Evolutionary conservation across 2,888 invertebrate genomes (phyloP).

Genomic region (Hecatera dysodea): DNA sequence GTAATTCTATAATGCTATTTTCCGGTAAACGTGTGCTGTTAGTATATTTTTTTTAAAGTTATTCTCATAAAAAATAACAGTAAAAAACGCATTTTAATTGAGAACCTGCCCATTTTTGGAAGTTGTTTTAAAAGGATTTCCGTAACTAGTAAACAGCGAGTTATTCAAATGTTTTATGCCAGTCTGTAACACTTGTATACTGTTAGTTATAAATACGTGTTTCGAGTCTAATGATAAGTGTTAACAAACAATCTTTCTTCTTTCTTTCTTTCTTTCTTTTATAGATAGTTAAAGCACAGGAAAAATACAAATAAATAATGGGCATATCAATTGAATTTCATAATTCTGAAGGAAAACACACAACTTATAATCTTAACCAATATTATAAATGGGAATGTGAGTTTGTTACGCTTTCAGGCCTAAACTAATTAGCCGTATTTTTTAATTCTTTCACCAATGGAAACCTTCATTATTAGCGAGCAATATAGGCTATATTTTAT

Average conservation of each 20-base stretch:
- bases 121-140: background rate
- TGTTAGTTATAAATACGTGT: background rate
- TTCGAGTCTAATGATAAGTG: too few relatives aligned
- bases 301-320: background rate
- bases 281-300: background rate
- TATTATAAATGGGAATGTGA: too few relatives aligned
- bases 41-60: too few relatives aligned
- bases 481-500: too few relatives aligned
- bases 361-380: too few relatives aligned
- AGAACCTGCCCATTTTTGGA: too few relatives aligned
- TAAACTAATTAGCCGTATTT: too few relatives aligned
- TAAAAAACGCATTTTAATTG: too few relatives aligned
- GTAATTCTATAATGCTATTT: background rate
- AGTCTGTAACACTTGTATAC: background rate
- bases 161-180: background rate
- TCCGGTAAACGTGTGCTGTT: background rate
- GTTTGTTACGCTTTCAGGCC: too few relatives aligned
- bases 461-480: too few relatives aligned
- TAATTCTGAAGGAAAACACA: background rate
- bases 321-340: background rate
- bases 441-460: too few relatives aligned
- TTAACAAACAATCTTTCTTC: background rate
- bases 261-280: background rate
- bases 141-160: background rate
- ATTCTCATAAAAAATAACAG: too few relatives aligned